Evolutionary conservation across 2,797 vertebrate species (phyloP), one percentile per base, ranked within the genome.

Genomic region (Toxotes lorentzi): DNA sequence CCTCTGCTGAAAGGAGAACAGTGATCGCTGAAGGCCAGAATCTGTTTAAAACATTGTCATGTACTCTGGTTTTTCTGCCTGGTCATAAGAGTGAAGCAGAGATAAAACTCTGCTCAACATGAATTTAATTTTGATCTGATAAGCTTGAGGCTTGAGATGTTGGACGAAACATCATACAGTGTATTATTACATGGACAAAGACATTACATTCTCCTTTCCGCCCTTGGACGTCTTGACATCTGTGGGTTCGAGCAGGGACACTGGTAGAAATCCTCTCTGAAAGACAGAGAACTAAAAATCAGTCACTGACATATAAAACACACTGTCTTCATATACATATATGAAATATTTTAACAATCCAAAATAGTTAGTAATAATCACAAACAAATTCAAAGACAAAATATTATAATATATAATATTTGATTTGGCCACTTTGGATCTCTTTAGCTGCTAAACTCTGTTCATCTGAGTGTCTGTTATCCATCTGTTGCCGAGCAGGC

Each of bases 221-320:
- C 88, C 88, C 90, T 93, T 95, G 62, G 85, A 76, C 10, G 73
- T 93, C 41, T 93, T 95, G 67, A 93, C 78, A 38, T 88, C 85
- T 35, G 79, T 82, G 19, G 94, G 93, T 68, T 96, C 93, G 48
- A 97, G 94, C 70, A 96, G 80, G 66, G 92, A 93, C 73, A 87
- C 79, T 0, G 96, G 97, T 56, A 97, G 88, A 21, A 88, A 87
- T 76, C 96, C 96, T 95, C 95, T 97, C 97, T 97, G 86, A 40
- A 89, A 81, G 76, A 58, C 1, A 48, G 57, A 79, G 2, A 1
- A 57, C 5, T 0, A 27, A 23, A 70, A 21, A 19, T 77, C 0
- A 73, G 40, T 72, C 5, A 41, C 24, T 51, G 53, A 61, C 32
- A 58, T 7, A 40, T 38, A 32, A 47, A 66, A 65, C 3, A 40